Percentiles rank a stretch among this genome's conserved stretches.
Conservation (phyloP, 2,797 vertebrate genomes). For the Enteromius viviparus region DNA sequence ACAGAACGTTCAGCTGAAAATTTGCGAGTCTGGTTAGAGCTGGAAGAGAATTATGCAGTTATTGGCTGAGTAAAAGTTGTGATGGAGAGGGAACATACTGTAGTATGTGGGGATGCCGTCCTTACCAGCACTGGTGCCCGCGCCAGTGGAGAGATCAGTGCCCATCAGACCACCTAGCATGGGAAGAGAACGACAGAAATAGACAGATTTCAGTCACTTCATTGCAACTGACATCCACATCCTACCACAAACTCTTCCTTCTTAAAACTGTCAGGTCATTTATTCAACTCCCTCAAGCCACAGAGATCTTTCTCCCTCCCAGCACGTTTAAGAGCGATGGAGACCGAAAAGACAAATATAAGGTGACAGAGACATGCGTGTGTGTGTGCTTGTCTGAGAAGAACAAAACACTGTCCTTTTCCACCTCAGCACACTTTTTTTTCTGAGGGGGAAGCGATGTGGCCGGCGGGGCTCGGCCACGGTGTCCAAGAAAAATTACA, state of each 20-base stretch:
- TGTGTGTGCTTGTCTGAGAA: constrained; percentile 41
- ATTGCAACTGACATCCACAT: constrained; percentile 47
- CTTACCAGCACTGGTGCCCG: constrained; percentile 99
- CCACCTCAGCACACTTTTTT: constrained; percentile 40
- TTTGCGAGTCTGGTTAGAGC: constrained; percentile 39
- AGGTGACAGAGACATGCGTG: constrained; percentile 43
- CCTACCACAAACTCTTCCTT: constrained; percentile 43
- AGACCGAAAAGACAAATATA: constrained; percentile 37
- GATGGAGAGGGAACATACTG: constrained; percentile 63
- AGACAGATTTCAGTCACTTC: constrained; percentile 54
- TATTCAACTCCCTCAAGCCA: constrained; percentile 47
- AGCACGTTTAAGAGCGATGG: constrained; percentile 9
- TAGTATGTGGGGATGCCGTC: constrained; percentile 72
- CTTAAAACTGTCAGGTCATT: constrained; percentile 52
- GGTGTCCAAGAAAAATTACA: constrained; percentile 76
- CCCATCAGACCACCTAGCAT: constrained; percentile 97
- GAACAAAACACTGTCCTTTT: constrained; percentile 49
- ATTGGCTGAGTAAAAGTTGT: constrained; percentile 40
- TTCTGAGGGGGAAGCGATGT: constrained; percentile 27
- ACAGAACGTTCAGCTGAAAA: constrained; percentile 25
- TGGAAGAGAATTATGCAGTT: constrained; percentile 48
- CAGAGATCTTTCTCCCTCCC: constrained; percentile 23
- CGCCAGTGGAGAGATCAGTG: constrained; percentile 98
- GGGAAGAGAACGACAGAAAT: constrained; percentile 68
- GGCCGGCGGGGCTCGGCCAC: constrained; percentile 45